These are phyloP conservation scores for Gisinianus flammeolus DNA, from an alignment of 2,888 invertebrate genomes.

Conservation along the genomic window DNA sequence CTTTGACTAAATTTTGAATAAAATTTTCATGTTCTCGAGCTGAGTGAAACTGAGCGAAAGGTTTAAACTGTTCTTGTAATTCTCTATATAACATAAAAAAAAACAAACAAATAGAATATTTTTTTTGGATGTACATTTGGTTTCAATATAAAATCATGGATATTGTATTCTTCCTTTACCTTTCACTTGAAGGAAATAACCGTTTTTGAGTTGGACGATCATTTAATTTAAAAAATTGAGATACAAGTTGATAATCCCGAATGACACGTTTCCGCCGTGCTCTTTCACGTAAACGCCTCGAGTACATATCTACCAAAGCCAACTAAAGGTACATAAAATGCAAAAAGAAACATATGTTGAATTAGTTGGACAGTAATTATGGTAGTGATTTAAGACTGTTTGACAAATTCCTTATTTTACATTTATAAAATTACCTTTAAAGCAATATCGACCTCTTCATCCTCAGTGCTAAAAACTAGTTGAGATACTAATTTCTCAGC, in stretches of 20 bases:
- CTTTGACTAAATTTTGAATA: conserved; percentile 77
- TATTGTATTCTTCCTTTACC: no score
- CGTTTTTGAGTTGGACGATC: conserved; percentile 44
- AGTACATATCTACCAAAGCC: conserved; percentile 92
- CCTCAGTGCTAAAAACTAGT: conserved; percentile 78
- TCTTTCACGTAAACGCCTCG: conserved; percentile 79
- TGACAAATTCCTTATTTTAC: not conserved
- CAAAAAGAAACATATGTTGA: no score
- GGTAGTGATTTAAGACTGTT: no score
- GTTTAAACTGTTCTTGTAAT: conserved; percentile 81
- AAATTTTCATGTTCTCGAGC: conserved; percentile 83
- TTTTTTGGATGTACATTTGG: no score
- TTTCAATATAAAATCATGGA: no score
- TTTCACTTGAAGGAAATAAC: conserved; percentile 54
- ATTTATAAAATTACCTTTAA: conserved; percentile 60
- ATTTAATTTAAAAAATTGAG: conserved; percentile 72
- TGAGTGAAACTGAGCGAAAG: conserved; percentile 87
- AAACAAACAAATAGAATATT: no score
- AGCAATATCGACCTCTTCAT: conserved; percentile 86
- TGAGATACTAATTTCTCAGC: conserved; percentile 90
- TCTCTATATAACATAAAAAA: conserved; percentile 64
- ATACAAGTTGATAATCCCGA: conserved; percentile 86
- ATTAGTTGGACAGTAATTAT: no score
- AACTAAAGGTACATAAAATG: no score
- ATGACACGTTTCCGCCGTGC: conserved; percentile 87